These are phyloP conservation scores for Cotesia congregata DNA, from an alignment of 2,888 invertebrate species.

Conservation along the genomic window DNA sequence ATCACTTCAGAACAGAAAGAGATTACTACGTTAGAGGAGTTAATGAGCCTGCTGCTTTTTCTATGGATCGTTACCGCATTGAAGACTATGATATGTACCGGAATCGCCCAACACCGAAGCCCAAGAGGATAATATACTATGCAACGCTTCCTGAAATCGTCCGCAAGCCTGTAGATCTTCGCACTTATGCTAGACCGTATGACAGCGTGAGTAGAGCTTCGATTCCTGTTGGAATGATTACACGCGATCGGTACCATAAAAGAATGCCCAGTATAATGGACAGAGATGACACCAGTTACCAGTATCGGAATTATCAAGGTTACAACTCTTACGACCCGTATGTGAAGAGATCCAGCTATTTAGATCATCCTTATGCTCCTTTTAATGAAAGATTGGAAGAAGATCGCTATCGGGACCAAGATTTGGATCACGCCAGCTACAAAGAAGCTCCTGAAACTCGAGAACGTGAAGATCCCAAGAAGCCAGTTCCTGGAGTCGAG, in stretches of 20 bases:
- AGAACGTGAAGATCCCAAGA: constrained; percentile 46
- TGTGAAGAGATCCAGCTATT: constrained; percentile 57
- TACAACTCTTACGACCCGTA: constrained; percentile 58
- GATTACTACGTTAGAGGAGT: constrained; percentile 59
- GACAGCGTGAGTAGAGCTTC: constrained; percentile 51
- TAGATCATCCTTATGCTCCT: constrained; percentile 50
- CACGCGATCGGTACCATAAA: constrained; percentile 51
- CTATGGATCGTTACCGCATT: constrained; percentile 60
- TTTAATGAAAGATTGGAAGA: constrained; percentile 51
- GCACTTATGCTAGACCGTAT: constrained; percentile 60
- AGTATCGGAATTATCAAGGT: constrained; percentile 52
- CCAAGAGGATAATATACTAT: constrained; percentile 68
- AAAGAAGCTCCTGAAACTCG: constrained; percentile 36
- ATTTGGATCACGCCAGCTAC: constrained; percentile 53
- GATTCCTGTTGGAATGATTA: constrained; percentile 23
- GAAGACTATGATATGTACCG: constrained; percentile 60
- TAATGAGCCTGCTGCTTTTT: constrained; percentile 52
- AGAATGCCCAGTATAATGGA: constrained; percentile 55
- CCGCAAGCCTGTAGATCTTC: constrained; percentile 65
- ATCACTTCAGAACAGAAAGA: constrained; percentile 61
- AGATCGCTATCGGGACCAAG: constrained; percentile 47
- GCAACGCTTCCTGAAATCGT: constrained; percentile 69
- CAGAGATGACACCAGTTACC: constrained; percentile 52
- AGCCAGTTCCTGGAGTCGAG: constrained; percentile 41
- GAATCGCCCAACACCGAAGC: constrained; percentile 58